Percentiles rank a stretch among this genome's conserved stretches.
Conservation (phyloP, 2,888 invertebrate species). For the Agriopis leucophaearia region DNA sequence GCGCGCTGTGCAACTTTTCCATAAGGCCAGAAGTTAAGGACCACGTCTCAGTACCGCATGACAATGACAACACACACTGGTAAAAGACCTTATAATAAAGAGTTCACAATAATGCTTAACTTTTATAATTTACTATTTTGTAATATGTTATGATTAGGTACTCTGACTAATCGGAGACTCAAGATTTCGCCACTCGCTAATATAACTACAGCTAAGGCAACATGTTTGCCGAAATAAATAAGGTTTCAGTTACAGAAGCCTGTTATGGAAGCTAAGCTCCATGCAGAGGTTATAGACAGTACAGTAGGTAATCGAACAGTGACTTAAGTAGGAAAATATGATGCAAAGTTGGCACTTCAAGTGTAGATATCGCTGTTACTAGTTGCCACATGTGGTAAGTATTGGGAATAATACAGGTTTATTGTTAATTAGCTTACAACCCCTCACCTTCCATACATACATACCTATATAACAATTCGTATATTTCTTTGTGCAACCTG, state of each 20-base stretch:
- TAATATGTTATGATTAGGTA: neutral
- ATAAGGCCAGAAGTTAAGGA: too few relatives aligned
- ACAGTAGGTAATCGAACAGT: constrained; percentile 47
- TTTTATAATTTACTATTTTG: neutral
- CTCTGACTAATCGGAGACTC: constrained; percentile 10
- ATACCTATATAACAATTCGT: too few relatives aligned
- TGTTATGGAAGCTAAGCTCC: constrained; percentile 61
- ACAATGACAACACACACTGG: too few relatives aligned
- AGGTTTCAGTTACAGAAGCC: constrained; percentile 53
- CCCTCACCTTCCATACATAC: too few relatives aligned
- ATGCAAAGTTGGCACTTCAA: neutral
- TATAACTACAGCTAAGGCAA: constrained; percentile 16
- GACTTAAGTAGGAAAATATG: neutral
- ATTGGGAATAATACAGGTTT: too few relatives aligned
- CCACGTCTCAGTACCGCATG: too few relatives aligned
- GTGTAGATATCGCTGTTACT: too few relatives aligned
- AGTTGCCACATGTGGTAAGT: too few relatives aligned
- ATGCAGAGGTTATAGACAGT: constrained; percentile 56
- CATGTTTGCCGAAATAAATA: constrained; percentile 48
- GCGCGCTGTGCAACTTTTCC: too few relatives aligned
- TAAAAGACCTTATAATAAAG: neutral
- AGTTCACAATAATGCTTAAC: neutral
- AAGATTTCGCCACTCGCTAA: constrained; percentile 29
- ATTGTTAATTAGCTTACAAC: too few relatives aligned
- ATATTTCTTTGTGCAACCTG: too few relatives aligned